Evolutionary conservation across 2,888 invertebrate genomes (phyloP), one percentile per base, ranked within the genome.

Genomic region (Epicampocera succincta): DNA sequence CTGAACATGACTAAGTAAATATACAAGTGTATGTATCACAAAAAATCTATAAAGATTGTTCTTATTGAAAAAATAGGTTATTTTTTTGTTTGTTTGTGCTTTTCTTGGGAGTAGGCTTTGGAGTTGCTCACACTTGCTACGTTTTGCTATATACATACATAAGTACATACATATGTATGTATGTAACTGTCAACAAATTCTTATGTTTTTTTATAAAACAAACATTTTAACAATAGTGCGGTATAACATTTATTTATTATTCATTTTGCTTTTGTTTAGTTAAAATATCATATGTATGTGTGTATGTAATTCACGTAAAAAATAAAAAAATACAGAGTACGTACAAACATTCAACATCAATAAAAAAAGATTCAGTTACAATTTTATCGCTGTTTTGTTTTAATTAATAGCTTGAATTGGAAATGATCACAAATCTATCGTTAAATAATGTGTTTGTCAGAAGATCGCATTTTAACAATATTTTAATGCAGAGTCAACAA

Each of bases 191-290:
- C 25, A 25, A 25, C 5, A 25, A 25, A 25, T 3, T 25, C 25
- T 25, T 5, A 25, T 25, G n/a, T n/a, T n/a, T 25, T 3, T 3
- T 25, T 25, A 54, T 8, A 42, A 15, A 29, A 42, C 9, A 25
- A 54, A 42, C 12, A 38, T 0, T 15, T 40, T 72, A 52, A 60
- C 42, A 54, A 56, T 73, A 65, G 48, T 54, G 17, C 58, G 58
- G 42, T 71, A 56, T 71, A 78, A 25, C 44, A 69, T 73, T 61
- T 66, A 74, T 80, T 74, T 65, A 68, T 78, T 66, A 65, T 65
- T 58, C 58, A 42, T 40, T 74, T 58, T 54, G 50, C 8, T 33
- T 33, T 9, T 33, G 3, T 5, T 33, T 9, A 8, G 3, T 33
- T 33, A 6, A 8, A 9, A 33, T 9, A 6, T 33, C 33, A 9